A percentile compares a stretch with the other conserved stretches of the same genome.
These are phyloP conservation scores for Pocillopora meandrina DNA, from an alignment of 92 coral and sea anemone species.

Conservation along the genomic window DNA sequence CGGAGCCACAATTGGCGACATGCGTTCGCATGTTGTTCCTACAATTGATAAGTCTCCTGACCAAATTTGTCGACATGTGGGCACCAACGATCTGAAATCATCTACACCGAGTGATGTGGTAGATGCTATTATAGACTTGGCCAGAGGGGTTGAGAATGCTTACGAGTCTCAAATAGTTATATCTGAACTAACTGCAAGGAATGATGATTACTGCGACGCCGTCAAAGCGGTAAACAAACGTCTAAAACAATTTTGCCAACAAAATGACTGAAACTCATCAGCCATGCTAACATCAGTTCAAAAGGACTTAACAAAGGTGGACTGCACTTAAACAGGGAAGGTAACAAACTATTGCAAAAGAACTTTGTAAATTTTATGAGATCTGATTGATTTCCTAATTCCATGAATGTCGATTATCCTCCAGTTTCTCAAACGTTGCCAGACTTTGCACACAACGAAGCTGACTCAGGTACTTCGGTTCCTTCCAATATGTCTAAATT, in stretches of 20 bases:
- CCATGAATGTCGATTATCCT: conserved; percentile 30
- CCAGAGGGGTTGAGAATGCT: conserved; percentile 35
- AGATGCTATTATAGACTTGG: conserved; percentile 38
- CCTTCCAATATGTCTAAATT: conserved; percentile 6
- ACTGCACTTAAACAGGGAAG: conserved; percentile 48
- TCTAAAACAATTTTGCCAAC: conserved; percentile 40
- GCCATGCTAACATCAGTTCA: conserved; percentile 50
- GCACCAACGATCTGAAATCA: conserved; percentile 49
- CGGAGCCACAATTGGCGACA: conserved; percentile 45
- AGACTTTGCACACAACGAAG: conserved; percentile 13
- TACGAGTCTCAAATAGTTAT: conserved; percentile 31
- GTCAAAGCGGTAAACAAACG: conserved; percentile 52
- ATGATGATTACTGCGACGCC: conserved; percentile 40
- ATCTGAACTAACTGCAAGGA: conserved; percentile 43
- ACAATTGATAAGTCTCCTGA: conserved; percentile 40
- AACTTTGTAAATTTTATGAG: conserved; percentile 38
- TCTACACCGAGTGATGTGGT: conserved; percentile 29
- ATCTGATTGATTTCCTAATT: conserved; percentile 40
- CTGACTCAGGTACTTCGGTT: conserved; percentile 16
- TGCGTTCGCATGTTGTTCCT: conserved; percentile 39
- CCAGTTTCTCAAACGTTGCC: conserved; percentile 39
- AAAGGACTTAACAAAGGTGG: conserved; percentile 39
- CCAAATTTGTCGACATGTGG: conserved; percentile 28
- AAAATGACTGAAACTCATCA: conserved; percentile 34
- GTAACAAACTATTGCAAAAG: conserved; percentile 29